Evolutionary conservation across 2,797 vertebrate species (phyloP).

Genomic region (Glossophaga mutica): DNA sequence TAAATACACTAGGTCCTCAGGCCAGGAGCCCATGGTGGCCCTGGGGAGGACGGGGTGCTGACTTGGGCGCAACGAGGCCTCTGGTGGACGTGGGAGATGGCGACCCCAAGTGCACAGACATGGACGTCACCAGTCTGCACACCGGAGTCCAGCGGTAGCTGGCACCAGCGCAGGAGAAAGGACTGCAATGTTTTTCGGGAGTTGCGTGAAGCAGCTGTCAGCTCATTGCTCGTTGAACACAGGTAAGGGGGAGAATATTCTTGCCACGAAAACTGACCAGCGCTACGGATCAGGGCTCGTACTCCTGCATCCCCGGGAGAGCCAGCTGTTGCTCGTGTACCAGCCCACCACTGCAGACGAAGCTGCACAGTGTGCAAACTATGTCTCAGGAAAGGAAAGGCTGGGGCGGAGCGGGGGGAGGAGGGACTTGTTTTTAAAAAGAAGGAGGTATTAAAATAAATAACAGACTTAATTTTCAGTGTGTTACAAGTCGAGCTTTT

Average conservation of each 20-base stretch:
- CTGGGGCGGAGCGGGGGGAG: too few species aligned
- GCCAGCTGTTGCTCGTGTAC: too few species aligned
- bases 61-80: background rate
- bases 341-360: background rate
- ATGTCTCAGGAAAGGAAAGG: background rate
- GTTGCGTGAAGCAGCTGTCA: background rate
- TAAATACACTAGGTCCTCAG: background rate
- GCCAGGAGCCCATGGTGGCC: background rate
- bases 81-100: background rate
- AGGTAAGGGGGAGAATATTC: background rate
- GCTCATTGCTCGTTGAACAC: background rate
- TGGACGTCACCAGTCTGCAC: background rate
- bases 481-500: background rate
- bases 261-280: background rate
- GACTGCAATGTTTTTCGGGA: background rate
- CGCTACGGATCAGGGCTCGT: background rate
- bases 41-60: background rate
- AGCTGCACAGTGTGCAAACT: background rate
- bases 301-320: background rate
- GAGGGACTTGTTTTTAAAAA: background rate
- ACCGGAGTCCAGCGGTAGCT: too few species aligned
- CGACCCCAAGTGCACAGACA: fast-evolving
- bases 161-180: background rate
- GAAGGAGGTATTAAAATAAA: background rate
- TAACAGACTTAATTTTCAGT: background rate